Evolutionary conservation across 2,888 invertebrate genomes (phyloP).

Genomic region (Gibbula magus): DNA sequence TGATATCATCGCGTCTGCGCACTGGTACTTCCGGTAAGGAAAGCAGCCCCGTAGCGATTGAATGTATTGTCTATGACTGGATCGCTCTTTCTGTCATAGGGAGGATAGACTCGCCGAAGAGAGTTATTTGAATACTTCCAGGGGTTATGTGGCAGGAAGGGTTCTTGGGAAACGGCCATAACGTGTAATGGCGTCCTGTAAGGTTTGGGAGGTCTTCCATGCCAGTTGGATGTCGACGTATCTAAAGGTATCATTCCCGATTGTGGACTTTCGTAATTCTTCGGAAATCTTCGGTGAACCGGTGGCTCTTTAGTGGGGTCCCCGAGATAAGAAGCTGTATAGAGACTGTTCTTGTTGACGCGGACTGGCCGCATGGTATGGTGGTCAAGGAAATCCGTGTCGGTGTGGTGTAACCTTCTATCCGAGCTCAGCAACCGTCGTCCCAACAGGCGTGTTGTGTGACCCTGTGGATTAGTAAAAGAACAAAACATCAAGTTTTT

Average conservation of each 20-base stretch:
- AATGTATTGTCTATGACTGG: constrained; percentile 39
- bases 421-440: constrained; percentile 49
- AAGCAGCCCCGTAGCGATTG: constrained; percentile 38
- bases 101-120: constrained; percentile 64
- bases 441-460: constrained; percentile 56
- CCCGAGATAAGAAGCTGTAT: constrained; percentile 54
- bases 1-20: neutral
- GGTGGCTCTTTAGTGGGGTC: constrained; percentile 50
- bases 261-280: constrained; percentile 48
- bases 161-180: constrained; percentile 67
- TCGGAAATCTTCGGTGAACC: constrained; percentile 56
- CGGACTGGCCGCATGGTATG: neutral
- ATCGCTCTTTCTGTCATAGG: constrained; percentile 51
- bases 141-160: constrained; percentile 55
- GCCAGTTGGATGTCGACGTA: constrained; percentile 61
- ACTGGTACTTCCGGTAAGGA: neutral
- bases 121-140: constrained; percentile 41
- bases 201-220: constrained; percentile 41
- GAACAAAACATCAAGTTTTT: no score
- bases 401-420: constrained; percentile 61
- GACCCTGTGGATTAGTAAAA: constrained; percentile 50
- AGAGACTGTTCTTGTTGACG: constrained; percentile 56
- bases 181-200: constrained; percentile 61
- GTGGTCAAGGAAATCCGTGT: constrained; percentile 28
- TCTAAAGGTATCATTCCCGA: constrained; percentile 46